Evolutionary conservation across 2,113 vertebrate genomes (phyloP).

Genomic region (Alouatta palliata): DNA sequence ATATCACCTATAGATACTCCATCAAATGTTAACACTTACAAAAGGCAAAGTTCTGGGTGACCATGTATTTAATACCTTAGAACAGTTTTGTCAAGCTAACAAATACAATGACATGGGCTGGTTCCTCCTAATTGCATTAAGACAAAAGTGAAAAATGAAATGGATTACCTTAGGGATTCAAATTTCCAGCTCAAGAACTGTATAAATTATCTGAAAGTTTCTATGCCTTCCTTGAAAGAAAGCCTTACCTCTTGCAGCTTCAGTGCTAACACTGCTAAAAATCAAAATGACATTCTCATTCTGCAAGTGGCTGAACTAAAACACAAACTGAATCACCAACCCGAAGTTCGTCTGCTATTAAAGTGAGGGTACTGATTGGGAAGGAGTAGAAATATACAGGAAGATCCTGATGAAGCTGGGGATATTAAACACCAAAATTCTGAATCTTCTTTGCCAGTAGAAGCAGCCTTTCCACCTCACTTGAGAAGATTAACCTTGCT

Average conservation of each 20-base stretch:
- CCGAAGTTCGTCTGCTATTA: not conserved
- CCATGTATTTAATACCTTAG: not conserved
- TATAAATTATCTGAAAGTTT: not conserved
- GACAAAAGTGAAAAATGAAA: not conserved
- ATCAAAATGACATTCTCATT: not conserved
- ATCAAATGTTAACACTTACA: not conserved
- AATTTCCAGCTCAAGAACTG: not conserved
- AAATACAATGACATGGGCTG: not conserved
- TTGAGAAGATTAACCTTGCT: not conserved
- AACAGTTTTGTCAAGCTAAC: not conserved
- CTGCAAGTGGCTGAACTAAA: not conserved
- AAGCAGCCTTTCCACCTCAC: not conserved
- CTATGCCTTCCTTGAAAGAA: not conserved
- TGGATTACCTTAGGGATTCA: not conserved
- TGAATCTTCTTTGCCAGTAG: not conserved
- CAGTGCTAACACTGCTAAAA: not conserved
- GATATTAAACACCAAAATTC: not conserved
- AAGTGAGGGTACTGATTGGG: not conserved
- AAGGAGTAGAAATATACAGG: not conserved
- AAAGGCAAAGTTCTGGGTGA: not conserved
- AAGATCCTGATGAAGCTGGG: not conserved
- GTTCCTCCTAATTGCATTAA: not conserved
- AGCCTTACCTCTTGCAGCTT: not conserved
- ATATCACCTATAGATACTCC: not conserved
- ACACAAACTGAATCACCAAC: not conserved